Conservation (phyloP, 2,797 vertebrate genomes). For the Pteronotus mesoamericanus region DNA sequence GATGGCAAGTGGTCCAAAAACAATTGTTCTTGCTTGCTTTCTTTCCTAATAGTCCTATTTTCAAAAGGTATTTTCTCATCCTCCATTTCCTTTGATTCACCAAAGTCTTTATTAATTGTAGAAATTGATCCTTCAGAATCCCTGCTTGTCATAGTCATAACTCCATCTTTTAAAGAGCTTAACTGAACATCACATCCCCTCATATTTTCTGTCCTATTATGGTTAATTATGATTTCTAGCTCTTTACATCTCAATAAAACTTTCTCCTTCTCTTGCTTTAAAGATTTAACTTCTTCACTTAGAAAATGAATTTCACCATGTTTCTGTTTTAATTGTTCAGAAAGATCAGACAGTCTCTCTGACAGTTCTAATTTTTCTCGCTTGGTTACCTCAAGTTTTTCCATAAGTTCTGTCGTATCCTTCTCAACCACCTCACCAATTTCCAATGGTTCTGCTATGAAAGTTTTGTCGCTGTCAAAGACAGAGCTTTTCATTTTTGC, state of each 20-base stretch:
- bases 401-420: constrained; percentile 90
- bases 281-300: constrained; percentile 82
- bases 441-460: constrained; percentile 67
- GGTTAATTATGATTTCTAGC: constrained; percentile 73
- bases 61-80: constrained; percentile 76
- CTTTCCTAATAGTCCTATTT: constrained; percentile 74
- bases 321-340: constrained; percentile 84
- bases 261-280: constrained; percentile 82
- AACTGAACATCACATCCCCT: constrained; percentile 40
- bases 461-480: constrained; percentile 65
- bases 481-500: constrained; percentile 49
- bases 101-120: constrained; percentile 74
- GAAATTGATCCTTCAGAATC: constrained; percentile 32
- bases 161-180: constrained; percentile 62
- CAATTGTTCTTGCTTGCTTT: constrained; percentile 64
- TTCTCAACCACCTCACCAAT: constrained; percentile 85
- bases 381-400: constrained; percentile 90
- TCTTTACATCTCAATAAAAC: constrained; percentile 81
- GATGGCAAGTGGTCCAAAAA: constrained; percentile 61
- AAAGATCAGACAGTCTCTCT: constrained; percentile 84
- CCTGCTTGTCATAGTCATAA: constrained; percentile 43
- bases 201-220: constrained; percentile 25
- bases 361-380: constrained; percentile 87
- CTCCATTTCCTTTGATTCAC: constrained; percentile 74
- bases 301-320: constrained; percentile 83